These are phyloP conservation scores for Onthophagus sagittarius DNA, from an alignment of 2,888 invertebrate genomes.

Conservation along the genomic window DNA sequence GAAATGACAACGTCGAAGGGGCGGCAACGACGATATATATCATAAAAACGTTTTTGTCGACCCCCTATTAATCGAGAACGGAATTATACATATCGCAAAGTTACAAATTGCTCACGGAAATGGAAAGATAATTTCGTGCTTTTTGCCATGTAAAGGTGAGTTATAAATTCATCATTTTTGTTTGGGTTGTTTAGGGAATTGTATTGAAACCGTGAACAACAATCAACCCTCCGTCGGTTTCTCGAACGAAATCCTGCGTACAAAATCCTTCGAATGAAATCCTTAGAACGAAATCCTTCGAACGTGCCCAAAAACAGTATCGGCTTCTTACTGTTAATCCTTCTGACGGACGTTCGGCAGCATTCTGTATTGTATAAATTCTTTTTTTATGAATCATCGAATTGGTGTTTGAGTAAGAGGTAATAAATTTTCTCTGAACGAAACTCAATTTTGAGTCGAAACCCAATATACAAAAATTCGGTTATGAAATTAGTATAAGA, in stretches of 20 bases:
- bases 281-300: not conserved
- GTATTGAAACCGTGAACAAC: constrained; percentile 1
- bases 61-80: not conserved
- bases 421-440: no score
- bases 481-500: no score
- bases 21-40: not conserved
- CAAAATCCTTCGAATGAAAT: constrained; percentile 7
- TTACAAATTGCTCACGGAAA: not conserved
- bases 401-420: no score
- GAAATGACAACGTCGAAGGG: not conserved
- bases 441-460: no score
- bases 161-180: not conserved
- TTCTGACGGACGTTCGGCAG: not conserved
- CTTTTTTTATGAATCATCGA: no score
- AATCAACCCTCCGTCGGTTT: not conserved
- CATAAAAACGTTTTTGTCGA: constrained; percentile 8
- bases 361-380: not conserved
- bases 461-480: no score
- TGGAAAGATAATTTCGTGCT: constrained; percentile 1
- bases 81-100: not conserved
- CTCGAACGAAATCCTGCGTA: not conserved
- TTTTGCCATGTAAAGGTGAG: not conserved
- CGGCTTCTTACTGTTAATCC: constrained; percentile 18
- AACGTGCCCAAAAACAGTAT: constrained; percentile 17
- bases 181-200: not conserved